These are phyloP conservation scores for Agrotis segetum DNA, from an alignment of 2,888 invertebrate species.

Conservation along the genomic window DNA sequence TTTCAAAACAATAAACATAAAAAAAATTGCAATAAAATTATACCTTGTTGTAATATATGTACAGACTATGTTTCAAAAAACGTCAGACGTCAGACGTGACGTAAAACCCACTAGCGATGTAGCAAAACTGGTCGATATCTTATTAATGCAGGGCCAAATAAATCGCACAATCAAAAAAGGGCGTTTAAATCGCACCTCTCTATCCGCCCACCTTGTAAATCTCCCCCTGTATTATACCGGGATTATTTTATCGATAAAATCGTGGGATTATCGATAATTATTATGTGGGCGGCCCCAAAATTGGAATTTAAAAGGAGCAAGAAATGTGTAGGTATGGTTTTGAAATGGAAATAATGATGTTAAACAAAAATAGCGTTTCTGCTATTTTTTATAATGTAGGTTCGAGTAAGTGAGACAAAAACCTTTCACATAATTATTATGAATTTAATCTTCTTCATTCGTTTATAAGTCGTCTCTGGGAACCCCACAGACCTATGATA, in stretches of 20 bases:
- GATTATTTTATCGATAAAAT: constrained; percentile 59
- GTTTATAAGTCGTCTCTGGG: too few relatives aligned
- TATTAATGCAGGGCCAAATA: constrained; percentile 74
- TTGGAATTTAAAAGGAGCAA: constrained; percentile 16
- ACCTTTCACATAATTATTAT: too few relatives aligned
- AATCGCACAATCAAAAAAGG: constrained; percentile 45
- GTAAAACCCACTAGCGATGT: constrained; percentile 26
- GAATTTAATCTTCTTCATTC: too few relatives aligned
- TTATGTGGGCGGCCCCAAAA: constrained; percentile 14
- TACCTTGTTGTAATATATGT: rapidly evolving
- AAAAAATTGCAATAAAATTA: not conserved
- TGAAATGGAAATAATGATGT: not conserved
- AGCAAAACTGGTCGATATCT: constrained; percentile 76
- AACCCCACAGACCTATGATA: too few relatives aligned
- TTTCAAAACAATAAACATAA: constrained; percentile 1
- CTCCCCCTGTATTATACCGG: constrained; percentile 64
- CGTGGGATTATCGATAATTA: constrained; percentile 59
- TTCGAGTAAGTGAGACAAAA: too few relatives aligned
- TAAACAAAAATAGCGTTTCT: not conserved
- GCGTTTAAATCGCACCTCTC: constrained; percentile 73
- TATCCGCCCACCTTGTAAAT: constrained; percentile 78
- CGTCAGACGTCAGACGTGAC: too few relatives aligned
- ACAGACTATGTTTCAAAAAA: constrained; percentile 1
- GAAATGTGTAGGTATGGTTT: constrained; percentile 7
- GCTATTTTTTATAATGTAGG: too few relatives aligned